Conservation (phyloP, 2,113 vertebrate species). For the Paedocypris sp. region DNA sequence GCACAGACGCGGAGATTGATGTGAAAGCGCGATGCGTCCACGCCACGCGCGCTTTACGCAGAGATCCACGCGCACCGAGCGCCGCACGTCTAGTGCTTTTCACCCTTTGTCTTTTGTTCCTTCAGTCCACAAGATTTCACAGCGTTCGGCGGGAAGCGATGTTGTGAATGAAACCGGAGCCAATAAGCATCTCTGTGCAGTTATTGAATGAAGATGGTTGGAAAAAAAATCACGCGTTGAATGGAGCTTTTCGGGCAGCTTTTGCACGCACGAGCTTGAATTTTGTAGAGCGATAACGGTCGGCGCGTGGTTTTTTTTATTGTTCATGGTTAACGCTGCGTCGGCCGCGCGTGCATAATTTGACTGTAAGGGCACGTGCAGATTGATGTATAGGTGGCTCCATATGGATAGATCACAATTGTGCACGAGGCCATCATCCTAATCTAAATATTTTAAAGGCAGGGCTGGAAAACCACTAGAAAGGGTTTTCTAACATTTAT, state of each 20-base stretch:
- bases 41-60: conserved; percentile 7
- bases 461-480: too few species aligned
- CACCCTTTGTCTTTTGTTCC: background rate
- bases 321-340: background rate
- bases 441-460: too few species aligned
- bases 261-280: background rate
- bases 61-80: background rate
- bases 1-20: background rate
- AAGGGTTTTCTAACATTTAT: too few species aligned
- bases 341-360: background rate
- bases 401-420: background rate
- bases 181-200: background rate
- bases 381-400: background rate
- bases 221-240: conserved; percentile 8
- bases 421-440: too few species aligned
- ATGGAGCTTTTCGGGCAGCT: background rate
- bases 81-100: background rate
- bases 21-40: background rate
- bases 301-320: background rate
- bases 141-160: background rate
- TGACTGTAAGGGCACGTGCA: background rate
- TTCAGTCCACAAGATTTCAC: conserved; percentile 1
- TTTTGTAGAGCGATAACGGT: background rate
- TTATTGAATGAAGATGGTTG: conserved; percentile 7
- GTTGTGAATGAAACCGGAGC: conserved; percentile 12